phyloP scores from a whole-genome alignment of 2,888 invertebrate species.

The Therioaphis trifolii region DNA sequence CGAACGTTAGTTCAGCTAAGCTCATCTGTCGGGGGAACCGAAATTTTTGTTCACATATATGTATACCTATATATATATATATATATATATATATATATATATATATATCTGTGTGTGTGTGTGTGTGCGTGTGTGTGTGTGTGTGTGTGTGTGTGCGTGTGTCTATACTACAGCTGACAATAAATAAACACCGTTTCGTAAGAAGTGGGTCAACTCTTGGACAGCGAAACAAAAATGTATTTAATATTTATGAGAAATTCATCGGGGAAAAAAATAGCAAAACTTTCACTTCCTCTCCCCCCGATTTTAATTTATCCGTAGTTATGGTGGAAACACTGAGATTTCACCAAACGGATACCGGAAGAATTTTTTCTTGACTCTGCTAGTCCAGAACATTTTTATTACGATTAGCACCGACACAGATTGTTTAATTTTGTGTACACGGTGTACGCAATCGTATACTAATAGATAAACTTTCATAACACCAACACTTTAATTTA shows the following conservation, averaged over 20 bases:
- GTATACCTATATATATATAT: no score
- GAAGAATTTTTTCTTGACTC: constrained; percentile 6
- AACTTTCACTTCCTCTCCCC: constrained; percentile 11
- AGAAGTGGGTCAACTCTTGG: constrained; percentile 34
- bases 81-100: no score
- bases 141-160: no score
- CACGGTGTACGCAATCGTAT: background rate
- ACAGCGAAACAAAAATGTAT: constrained; percentile 14
- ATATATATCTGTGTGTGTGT: no score
- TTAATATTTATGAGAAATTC: constrained; percentile 52
- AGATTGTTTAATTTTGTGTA: background rate
- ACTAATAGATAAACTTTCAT: background rate
- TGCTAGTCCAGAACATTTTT: background rate
- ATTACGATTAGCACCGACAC: background rate
- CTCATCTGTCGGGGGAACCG: background rate
- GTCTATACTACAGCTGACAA: constrained; percentile 25
- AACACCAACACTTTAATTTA: constrained; percentile 29
- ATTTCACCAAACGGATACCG: constrained; percentile 30
- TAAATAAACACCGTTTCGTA: constrained; percentile 23
- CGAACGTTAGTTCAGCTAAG: constrained; percentile 12
- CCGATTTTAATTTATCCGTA: background rate
- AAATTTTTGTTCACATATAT: constrained; percentile 23
- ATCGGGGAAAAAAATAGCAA: background rate
- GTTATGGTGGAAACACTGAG: background rate
- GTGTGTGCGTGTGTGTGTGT: no score